Evolutionary conservation across 2,888 invertebrate species (phyloP).

Genomic region (Orthosia gothica): DNA sequence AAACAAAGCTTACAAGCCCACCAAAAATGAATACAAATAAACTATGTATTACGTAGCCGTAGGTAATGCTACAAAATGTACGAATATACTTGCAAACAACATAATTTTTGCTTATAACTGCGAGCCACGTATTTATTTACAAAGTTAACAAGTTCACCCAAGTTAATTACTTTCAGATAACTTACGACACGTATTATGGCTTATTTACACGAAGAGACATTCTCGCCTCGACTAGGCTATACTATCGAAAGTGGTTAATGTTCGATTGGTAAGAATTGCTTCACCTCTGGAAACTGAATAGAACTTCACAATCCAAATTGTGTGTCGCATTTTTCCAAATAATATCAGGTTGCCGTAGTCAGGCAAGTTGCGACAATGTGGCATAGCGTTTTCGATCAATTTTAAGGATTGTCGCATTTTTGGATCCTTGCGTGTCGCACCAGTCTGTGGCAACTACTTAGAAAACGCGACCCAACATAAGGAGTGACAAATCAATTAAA

Average conservation of each 20-base stretch:
- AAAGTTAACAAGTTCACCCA: constrained; percentile 49
- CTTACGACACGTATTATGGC: constrained; percentile 34
- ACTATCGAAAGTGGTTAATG: neutral
- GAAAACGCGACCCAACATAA: too few species aligned
- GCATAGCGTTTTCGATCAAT: too few species aligned
- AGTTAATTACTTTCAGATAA: constrained; percentile 56
- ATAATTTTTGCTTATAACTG: constrained; percentile 24
- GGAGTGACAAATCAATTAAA: too few species aligned
- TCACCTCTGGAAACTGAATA: too few species aligned
- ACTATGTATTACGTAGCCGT: neutral
- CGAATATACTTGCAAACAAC: neutral
- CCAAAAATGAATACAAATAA: neutral
- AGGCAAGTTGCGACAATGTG: too few species aligned
- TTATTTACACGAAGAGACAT: constrained; percentile 19
- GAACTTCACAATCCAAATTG: too few species aligned
- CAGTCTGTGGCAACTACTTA: too few species aligned
- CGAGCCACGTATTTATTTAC: constrained; percentile 47
- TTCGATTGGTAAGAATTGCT: too few species aligned
- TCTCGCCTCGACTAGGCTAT: neutral
- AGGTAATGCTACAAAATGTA: neutral
- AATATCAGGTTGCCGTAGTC: too few species aligned
- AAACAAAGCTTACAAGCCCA: neutral
- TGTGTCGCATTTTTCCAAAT: too few species aligned
- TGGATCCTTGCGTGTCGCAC: too few species aligned
- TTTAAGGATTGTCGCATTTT: too few species aligned